Evolutionary conservation across 2,113 vertebrate genomes (phyloP), one percentile per base, ranked within the genome.

Genomic region (Ptilonorhynchus violaceus): DNA sequence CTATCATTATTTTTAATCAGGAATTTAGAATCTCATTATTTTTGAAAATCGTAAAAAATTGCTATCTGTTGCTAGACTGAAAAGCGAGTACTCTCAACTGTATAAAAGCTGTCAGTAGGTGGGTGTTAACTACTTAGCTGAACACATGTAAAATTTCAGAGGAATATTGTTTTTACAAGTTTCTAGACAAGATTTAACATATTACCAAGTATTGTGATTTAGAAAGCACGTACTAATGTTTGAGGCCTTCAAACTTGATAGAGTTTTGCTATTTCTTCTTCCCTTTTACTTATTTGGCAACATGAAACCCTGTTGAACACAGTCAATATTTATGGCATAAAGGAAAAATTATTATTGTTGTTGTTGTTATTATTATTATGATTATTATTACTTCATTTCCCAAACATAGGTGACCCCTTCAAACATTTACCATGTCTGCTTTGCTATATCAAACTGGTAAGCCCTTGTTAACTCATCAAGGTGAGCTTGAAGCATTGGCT

Each of bases 381-480:
- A 44, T 10, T 55, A 30, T 11, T 42, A 59, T 17, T 42, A 42
- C 68, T 81, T 82, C 3, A 44, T 68, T 92, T 85, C 75, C 52
- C 33, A 55, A 55, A 33, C 15, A 1, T 25, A 44, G 9, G 9
- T 53, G 35, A 8, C 68, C 81, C 30, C 28, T 18, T 37, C 31
- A 55, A 81, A 90, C 63, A 97, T 60, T 98, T 98, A 99, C 99
- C 99, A 99, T 97, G 99, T 97, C 97, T 99, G 99, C 90, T 99
- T 99, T 96, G 99, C 98, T 98, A 99, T 99, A 96, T 99, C 99
- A 96, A 99, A 98, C 96, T 99, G 99, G 97, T 99, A 99, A n/a
- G 99, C 99, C 84, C 99, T 98, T 31, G 99, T 99, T 90, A 99
- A 95, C 96, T 99, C 99, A 52, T 99, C 99, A 76, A 99, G 98